Conservation (phyloP, 1,140 invertebrate genomes). For the Eulimnadia texana region DNA sequence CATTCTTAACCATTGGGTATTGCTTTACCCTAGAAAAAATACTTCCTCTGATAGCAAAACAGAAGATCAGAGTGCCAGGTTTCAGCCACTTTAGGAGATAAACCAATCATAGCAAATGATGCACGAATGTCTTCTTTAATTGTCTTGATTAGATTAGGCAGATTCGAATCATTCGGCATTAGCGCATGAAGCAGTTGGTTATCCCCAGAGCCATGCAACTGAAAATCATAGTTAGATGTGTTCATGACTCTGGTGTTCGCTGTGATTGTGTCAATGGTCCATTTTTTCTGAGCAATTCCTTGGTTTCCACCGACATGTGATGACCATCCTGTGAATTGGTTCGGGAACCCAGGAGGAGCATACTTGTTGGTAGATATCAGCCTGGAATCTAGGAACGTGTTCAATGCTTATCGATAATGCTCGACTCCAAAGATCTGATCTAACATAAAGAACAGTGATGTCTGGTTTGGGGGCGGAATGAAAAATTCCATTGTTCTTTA, state of each 20-base stretch:
- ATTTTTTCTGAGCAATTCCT: not conserved
- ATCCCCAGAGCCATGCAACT: not conserved
- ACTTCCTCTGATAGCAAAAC: not conserved
- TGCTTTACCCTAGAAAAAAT: not conserved
- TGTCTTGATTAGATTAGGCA: not conserved
- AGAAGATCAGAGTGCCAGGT: not conserved
- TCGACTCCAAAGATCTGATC: not conserved
- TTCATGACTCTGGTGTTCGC: not conserved
- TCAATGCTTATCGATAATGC: not conserved
- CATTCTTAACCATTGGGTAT: not conserved
- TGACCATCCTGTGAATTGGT: not conserved
- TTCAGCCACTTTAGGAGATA: not conserved
- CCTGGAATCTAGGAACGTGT: not conserved
- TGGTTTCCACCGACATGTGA: not conserved
- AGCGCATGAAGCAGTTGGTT: not conserved
- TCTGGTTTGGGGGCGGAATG: not conserved
- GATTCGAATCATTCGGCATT: not conserved
- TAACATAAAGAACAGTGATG: not conserved
- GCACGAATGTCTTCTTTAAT: not conserved
- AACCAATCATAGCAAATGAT: not conserved
- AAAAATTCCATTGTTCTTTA: not conserved
- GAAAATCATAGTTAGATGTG: not conserved
- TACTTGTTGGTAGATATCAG: not conserved
- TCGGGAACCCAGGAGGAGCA: not conserved
- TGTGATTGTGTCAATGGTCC: not conserved